Evolutionary conservation across 1,140 invertebrate species (phyloP), one percentile per base, ranked within the genome.

Genomic region (Asobara japonica): DNA sequence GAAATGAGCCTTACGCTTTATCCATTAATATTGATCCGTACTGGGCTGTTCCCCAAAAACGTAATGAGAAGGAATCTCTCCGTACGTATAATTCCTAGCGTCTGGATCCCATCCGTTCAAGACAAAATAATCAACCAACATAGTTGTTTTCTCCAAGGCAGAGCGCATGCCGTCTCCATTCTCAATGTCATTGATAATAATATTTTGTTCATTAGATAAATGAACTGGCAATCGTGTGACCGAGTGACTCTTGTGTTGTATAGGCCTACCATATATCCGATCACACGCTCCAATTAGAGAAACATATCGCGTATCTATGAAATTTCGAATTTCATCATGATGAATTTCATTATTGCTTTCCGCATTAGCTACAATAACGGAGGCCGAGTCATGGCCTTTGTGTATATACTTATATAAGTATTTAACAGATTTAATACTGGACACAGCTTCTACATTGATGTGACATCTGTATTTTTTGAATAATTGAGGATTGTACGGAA

Each of bases 111-210:
- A 18, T 20, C 7, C 13, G 41, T 70, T 70, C 16, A 70, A 70
- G 7, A 33, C 29, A 31, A 61, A 70, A 61, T 70, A 70, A 62
- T 70, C 69, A 11, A 31, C 22, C 5, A 70, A 31, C 68, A 70
- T 70, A 45, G 78, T 79, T 36, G 76, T 78, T 65, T 80, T 71
- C 22, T n/a, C n/a, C n/a, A n/a, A n/a, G n/a, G 30, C 16, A 30
- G n/a, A 6, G 61, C 27, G 33, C 5, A 11, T 18, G 5, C n/a
- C 16, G 25, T 18, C 51, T 51, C 16, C 2, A 62, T 10, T 62
- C 62, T 51, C 69, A 33, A 27, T 33, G 36, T 27, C 45, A n/a
- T n/a, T n/a, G n/a, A n/a, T n/a, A n/a, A n/a, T n/a, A n/a, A n/a
- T n/a, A n/a, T n/a, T n/a, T n/a, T n/a, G n/a, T n/a, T n/a, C n/a